Base-by-base conservation (phyloP, 2,888 invertebrate genomes). In the Anthophora plumipes region DNA sequence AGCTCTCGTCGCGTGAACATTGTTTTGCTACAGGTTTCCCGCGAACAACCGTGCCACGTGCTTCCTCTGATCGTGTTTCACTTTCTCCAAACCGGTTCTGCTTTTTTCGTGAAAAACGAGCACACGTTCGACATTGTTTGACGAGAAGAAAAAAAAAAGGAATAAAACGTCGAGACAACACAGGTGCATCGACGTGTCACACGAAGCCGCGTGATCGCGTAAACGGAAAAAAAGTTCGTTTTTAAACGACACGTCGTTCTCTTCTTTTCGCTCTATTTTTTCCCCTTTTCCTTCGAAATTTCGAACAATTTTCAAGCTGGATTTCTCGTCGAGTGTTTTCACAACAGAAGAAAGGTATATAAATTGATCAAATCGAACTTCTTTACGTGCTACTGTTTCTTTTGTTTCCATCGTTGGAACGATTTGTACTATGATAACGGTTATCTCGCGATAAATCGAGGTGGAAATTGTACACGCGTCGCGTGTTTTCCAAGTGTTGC, bases 1-100 rank as follows among this genome's bases (percentile, higher is more conserved):
- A 87, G 91, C 91, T 91, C 91, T 90, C 83, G 89, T 80, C 85
- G 80, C 70, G 84, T 46, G 46, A 79, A 82, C 70, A 60, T 85
- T 61, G 68, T 88, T 54, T 85, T 17, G 82, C 85, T 78, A 79
- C 83, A 63, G 50, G 77, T 66, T 52, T 22, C 41, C 17, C 31
- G 39, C 57, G 72, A 78, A 69, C 46, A 31, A 69, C 22, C 37
- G 59, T 12, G 37, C 90, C 91, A 91, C 91, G 91, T 91, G 91
- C 85, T 76, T 66, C 55, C 14, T 41, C 59, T 43, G n/a, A 31
- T 66, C 57, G 61, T 48, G 54, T n/a, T 14, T 37, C 11, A 41
- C 41, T 41, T 68, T 68, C 70, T 1, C 20, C 22, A 1, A 17
- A 59, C 31, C 20, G 8, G 52, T 17, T 14, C 17, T 31, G 4